These are phyloP conservation scores for Notamacropus eugenii DNA, from an alignment of 2,797 vertebrate genomes.

Conservation along the genomic window DNA sequence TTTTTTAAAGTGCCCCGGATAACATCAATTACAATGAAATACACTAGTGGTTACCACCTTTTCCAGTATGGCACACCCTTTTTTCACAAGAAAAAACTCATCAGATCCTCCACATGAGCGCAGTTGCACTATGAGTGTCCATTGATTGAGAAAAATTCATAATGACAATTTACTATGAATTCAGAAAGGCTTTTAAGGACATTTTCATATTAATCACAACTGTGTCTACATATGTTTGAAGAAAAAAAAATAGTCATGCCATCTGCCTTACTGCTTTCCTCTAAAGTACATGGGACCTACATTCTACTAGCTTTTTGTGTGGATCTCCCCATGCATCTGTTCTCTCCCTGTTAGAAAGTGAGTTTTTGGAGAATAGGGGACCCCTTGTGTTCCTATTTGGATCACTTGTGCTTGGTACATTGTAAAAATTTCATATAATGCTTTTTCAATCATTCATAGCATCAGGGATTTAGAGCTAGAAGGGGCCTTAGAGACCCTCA, in stretches of 20 bases:
- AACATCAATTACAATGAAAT: neutral
- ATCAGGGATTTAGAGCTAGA: neutral
- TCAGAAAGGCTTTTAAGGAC: neutral
- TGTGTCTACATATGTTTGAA: neutral
- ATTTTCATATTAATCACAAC: neutral
- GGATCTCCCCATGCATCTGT: neutral
- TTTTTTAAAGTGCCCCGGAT: neutral
- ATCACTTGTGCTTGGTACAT: neutral
- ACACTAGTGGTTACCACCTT: neutral
- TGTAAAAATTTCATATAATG: neutral
- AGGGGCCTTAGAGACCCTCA: neutral
- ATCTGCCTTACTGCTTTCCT: neutral
- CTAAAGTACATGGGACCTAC: neutral
- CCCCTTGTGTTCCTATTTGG: neutral
- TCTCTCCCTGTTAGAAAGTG: neutral
- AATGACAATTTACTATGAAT: neutral
- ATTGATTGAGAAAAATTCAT: neutral
- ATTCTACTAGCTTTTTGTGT: neutral
- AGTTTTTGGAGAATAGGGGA: neutral
- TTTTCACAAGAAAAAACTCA: neutral
- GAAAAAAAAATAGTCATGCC: neutral
- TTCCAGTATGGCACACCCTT: neutral
- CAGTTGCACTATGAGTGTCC: neutral
- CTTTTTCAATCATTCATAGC: neutral
- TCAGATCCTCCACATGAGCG: neutral